Evolutionary conservation across 2,888 invertebrate genomes (phyloP), one percentile per base, ranked within the genome.

Genomic region (Drosophila falleni): DNA sequence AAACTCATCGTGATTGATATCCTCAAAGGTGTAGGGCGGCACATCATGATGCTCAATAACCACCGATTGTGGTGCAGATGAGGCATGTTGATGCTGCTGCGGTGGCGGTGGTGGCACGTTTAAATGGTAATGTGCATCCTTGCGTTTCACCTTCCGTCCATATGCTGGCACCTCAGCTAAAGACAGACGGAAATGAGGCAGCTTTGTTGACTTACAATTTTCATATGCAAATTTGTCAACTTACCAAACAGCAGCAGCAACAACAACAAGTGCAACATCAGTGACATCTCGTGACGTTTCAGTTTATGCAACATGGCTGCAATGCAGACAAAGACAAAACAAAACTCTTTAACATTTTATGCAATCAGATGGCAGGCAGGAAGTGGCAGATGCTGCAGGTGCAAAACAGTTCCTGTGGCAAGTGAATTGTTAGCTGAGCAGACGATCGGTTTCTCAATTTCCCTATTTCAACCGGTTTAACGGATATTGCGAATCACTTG

Each of bases 101-200:
- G 80, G 87, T 5, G 87, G 87, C 6, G 80, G 81, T 2, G 89
- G 87, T 13, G 87, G 87, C 49, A 78, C 85, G 46, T 71, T 80
- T 1, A 90, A 65, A 41, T 72, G 79, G 29, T 84, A 89, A 49
- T 86, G 85, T 2, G 62, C 71, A 58, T 89, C 87, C 74, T 81
- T 87, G 13, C 89, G 89, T 35, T 87, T 90, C 16, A 90, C 80
- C 70, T 90, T 90, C 35, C 89, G 90, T n/a, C 82, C 89, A 60
- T 74, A 47, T 8, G 83, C 70, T n/a, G 71, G 78, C 41, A 60
- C 74, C 64, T 67, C 75, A 26, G 47, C 59, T 74, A 69, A 49
- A 56, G 15, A 47, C 23, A 23, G 50, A 29, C 19, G 39, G 54
- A 62, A 61, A 49, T 15, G 39, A 44, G 26, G 53, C 51, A 55